Conservation (phyloP, 2,888 invertebrate species). For the Dorcus parallelipipedus region DNA sequence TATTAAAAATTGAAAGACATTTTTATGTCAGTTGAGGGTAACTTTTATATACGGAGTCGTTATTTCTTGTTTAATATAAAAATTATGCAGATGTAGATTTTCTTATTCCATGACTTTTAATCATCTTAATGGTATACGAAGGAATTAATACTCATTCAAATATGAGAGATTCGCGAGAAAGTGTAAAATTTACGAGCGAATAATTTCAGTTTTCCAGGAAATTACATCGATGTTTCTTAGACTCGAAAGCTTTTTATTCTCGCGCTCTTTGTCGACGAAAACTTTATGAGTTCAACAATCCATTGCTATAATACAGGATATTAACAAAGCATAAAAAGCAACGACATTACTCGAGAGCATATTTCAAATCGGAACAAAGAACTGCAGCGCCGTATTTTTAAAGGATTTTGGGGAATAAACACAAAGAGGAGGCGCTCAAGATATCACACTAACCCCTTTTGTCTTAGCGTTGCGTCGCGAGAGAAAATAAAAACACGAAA, state of each 20-base stretch:
- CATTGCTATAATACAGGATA: constrained; percentile 34
- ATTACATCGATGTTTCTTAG: constrained; percentile 44
- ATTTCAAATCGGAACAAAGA: constrained; percentile 28
- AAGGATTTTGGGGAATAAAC: constrained; percentile 18
- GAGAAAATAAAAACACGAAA: background rate
- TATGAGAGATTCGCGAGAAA: constrained; percentile 32
- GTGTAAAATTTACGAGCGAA: constrained; percentile 43
- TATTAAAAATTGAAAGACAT: no score
- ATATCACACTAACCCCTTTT: constrained; percentile 1
- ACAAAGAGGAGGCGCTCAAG: constrained; percentile 11
- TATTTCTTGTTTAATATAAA: constrained; percentile 7
- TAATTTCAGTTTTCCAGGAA: constrained; percentile 46
- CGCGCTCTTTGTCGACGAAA: constrained; percentile 20
- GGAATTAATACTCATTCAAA: constrained; percentile 40
- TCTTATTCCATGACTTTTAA: constrained; percentile 38
- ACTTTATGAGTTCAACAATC: constrained; percentile 35
- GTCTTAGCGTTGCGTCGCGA: background rate
- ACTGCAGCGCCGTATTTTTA: constrained; percentile 16
- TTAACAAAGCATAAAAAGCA: constrained; percentile 36
- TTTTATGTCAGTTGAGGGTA: no score
- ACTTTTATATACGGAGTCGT: no score
- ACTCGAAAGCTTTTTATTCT: constrained; percentile 27
- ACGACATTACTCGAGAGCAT: constrained; percentile 17
- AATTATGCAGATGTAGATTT: constrained; percentile 36
- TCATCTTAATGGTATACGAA: constrained; percentile 44